Evolutionary conservation across 2,888 invertebrate genomes (phyloP), one percentile per base, ranked within the genome.

Genomic region (Scaptodrosophila latifasciaeformis): DNA sequence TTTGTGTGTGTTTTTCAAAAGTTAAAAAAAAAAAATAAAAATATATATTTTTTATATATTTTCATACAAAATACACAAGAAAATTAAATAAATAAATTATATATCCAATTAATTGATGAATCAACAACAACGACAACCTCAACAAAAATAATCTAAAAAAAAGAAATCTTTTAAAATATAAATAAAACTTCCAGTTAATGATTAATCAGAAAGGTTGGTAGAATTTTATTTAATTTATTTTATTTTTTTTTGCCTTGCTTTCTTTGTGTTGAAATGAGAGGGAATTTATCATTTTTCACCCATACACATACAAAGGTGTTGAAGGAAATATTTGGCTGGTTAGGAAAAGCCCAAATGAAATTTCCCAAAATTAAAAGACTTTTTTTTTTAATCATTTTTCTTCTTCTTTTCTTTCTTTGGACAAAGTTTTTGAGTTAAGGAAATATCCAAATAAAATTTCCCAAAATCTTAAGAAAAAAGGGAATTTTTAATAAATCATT

Each of bases 231-330:
- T 35, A 52, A 13, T 30, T 21, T 6, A 44, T 29, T 35, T 29
- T 31, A 42, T 18, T 43, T n/a, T 31, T 48, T 5, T 29, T 18
- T 54, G 49, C 48, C 57, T 52, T 56, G 52, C 59, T 72, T 70
- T 63, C 62, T 44, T 56, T 76, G 76, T 75, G 74, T 75, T 75
- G 74, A 75, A 70, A 75, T 75, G 70, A 74, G 62, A 54, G 54
- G 49, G 52, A 43, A n/a, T n/a, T 42, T 50, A 51, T 15, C 31
- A 30, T 39, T 44, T 47, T 60, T 34, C n/a, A n/a, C n/a, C n/a
- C n/a, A n/a, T n/a, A n/a, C n/a, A n/a, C n/a, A n/a, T n/a, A n/a
- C n/a, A n/a, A n/a, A n/a, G n/a, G n/a, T n/a, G n/a, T n/a, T n/a
- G n/a, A n/a, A n/a, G n/a, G n/a, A n/a, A n/a, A n/a, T n/a, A n/a